A percentile compares a stretch with the other conserved stretches of the same genome.
phyloP scores from a whole-genome alignment of 2,888 invertebrate species.

The Xanthorhoe designata region DNA sequence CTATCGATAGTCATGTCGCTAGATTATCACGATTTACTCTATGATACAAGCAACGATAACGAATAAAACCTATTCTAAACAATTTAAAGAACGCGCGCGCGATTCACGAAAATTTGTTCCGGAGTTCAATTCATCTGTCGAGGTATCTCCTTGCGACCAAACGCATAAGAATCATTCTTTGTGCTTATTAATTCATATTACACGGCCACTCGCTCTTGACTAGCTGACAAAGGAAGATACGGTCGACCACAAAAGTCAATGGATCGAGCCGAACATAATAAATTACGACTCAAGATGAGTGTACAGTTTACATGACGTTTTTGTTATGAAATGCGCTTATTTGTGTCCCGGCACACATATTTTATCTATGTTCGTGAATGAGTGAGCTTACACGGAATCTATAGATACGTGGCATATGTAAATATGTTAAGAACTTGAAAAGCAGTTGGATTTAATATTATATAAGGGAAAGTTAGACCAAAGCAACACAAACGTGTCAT shows the following conservation, averaged over 20 bases:
- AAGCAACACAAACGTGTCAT: no score
- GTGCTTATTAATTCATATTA: slow-evolving; percentile 86
- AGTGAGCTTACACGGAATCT: slow-evolving; percentile 71
- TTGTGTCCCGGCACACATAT: slow-evolving; percentile 80
- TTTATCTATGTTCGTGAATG: slow-evolving; percentile 74
- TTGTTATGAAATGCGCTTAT: slow-evolving; percentile 74
- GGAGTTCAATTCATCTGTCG: slow-evolving; percentile 64
- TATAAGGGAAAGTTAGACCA: neutral
- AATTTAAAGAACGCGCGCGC: slow-evolving; percentile 62
- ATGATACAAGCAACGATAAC: slow-evolving; percentile 45
- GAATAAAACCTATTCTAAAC: slow-evolving; percentile 51
- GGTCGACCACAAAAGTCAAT: slow-evolving; percentile 80
- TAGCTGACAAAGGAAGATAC: slow-evolving; percentile 76
- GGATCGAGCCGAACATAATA: slow-evolving; percentile 81
- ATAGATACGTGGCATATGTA: slow-evolving; percentile 56
- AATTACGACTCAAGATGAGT: slow-evolving; percentile 75
- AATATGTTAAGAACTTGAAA: slow-evolving; percentile 16
- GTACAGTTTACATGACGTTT: slow-evolving; percentile 63
- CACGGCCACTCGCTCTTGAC: slow-evolving; percentile 81
- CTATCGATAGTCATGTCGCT: no score
- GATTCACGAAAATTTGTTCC: slow-evolving; percentile 79
- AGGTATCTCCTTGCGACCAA: slow-evolving; percentile 73
- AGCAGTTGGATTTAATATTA: neutral
- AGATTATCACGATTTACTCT: neutral
- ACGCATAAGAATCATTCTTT: slow-evolving; percentile 79